Evolutionary conservation across 2,888 invertebrate species (phyloP).

Genomic region (Sarcophaga subvicina): DNA sequence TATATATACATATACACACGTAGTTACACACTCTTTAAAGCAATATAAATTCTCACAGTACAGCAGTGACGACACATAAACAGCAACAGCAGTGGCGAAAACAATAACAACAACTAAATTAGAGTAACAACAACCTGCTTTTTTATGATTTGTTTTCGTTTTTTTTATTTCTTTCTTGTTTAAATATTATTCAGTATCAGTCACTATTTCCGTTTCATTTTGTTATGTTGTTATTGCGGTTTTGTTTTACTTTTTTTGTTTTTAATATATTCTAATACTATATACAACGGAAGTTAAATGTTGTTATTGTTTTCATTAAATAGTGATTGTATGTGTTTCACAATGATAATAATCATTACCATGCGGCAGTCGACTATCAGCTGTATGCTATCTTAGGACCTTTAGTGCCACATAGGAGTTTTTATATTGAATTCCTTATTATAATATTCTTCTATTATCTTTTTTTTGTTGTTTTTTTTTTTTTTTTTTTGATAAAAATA

Average conservation of each 20-base stretch:
- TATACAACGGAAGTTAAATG: constrained; percentile 55
- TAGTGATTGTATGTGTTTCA: neutral
- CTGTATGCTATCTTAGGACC: no score
- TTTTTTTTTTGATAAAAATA: no score
- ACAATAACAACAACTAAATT: constrained; percentile 5
- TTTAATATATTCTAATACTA: neutral
- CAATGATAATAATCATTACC: neutral
- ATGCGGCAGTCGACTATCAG: neutral
- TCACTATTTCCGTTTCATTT: constrained; percentile 59
- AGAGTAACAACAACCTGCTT: constrained; percentile 41
- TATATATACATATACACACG: neutral
- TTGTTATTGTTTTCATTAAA: constrained; percentile 8
- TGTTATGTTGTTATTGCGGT: neutral
- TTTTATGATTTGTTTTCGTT: constrained; percentile 23
- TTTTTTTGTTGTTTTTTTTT: no score
- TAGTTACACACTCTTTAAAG: neutral
- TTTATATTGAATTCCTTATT: no score
- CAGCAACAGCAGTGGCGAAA: constrained; percentile 1
- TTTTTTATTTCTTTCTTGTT: constrained; percentile 35
- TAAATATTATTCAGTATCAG: constrained; percentile 52
- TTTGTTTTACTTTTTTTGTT: constrained; percentile 5
- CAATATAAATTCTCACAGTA: neutral
- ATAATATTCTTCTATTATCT: neutral
- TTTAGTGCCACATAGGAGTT: no score
- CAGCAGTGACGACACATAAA: constrained; percentile 15